A percentile compares a stretch with the other conserved stretches of the same genome.
Conservation (phyloP, 2,888 invertebrate species). For the Macroteleia sp. region DNA sequence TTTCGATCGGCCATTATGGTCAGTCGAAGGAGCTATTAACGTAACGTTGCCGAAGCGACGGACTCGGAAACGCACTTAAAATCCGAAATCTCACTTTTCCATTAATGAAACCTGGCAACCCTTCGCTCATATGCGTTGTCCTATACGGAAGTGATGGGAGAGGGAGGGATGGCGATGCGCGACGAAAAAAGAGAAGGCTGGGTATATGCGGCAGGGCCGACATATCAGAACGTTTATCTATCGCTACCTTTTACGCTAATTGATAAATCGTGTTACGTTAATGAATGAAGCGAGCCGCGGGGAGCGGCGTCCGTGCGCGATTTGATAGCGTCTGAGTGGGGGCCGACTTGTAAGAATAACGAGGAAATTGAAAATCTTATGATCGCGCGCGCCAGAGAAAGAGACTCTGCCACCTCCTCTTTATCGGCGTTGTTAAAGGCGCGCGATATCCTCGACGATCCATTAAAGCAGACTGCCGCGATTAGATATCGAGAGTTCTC, state of each 20-base stretch:
- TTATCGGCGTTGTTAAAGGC: slow-evolving; percentile 36
- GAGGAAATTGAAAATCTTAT: slow-evolving; percentile 79
- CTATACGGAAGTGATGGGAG: slow-evolving; percentile 62
- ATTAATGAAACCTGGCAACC: slow-evolving; percentile 79
- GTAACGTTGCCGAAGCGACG: slow-evolving; percentile 61
- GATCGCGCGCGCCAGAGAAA: slow-evolving; percentile 36
- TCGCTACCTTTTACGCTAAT: slow-evolving; percentile 84
- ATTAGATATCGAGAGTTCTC: slow-evolving; percentile 56
- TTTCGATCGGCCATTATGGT: slow-evolving; percentile 69
- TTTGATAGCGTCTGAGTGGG: slow-evolving; percentile 46
- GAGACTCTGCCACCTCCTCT: slow-evolving; percentile 4
- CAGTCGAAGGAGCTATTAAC: slow-evolving; percentile 70
- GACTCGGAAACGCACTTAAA: slow-evolving; percentile 81
- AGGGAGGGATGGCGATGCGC: slow-evolving; percentile 31
- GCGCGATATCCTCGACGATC: slow-evolving; percentile 36
- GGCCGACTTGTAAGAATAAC: slow-evolving; percentile 66
- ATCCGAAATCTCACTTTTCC: slow-evolving; percentile 80
- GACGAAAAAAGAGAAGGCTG: slow-evolving; percentile 60
- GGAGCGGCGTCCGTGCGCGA: slow-evolving; percentile 47
- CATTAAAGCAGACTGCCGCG: slow-evolving; percentile 48
- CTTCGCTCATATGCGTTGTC: slow-evolving; percentile 71
- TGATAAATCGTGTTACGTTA: slow-evolving; percentile 84
- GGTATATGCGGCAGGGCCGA: slow-evolving; percentile 68
- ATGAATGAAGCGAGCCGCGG: slow-evolving; percentile 79
- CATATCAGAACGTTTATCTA: slow-evolving; percentile 83